Percentiles rank a stretch among this genome's conserved stretches.
phyloP scores from a whole-genome alignment of 1,140 invertebrate genomes.

The Rhopalosiphum maidis region DNA sequence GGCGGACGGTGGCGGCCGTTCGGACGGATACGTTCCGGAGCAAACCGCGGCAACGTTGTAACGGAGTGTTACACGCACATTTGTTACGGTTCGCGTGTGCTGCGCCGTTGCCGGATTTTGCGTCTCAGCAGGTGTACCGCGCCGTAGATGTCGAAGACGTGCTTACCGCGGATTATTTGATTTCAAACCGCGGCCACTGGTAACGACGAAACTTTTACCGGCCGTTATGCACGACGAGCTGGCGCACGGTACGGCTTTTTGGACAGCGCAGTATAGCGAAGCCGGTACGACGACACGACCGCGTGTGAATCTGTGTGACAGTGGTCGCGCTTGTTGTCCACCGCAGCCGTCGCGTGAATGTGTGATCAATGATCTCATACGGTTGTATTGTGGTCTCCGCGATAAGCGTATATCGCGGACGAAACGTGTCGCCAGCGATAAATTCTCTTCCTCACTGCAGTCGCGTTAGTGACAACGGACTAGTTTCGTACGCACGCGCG shows the following conservation, averaged over 20 bases:
- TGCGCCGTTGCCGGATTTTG: constrained; percentile 33
- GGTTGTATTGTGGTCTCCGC: neutral
- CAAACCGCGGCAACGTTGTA: constrained; percentile 34
- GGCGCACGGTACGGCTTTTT: neutral
- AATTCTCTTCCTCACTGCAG: neutral
- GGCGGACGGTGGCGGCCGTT: constrained; percentile 6
- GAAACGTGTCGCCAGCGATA: neutral
- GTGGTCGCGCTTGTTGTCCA: neutral
- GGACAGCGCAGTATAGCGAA: neutral
- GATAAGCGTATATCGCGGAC: neutral
- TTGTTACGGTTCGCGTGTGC: constrained; percentile 7
- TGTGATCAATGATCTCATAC: neutral
- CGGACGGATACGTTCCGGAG: constrained; percentile 12
- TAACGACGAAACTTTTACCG: neutral
- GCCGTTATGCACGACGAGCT: neutral
- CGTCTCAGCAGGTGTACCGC: constrained; percentile 1
- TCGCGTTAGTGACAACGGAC: neutral
- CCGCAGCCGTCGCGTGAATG: neutral
- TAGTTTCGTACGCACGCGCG: neutral
- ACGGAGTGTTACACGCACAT: constrained; percentile 31
- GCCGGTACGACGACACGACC: neutral
- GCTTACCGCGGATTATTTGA: neutral
- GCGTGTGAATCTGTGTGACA: neutral
- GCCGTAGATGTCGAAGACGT: neutral
- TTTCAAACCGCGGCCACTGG: neutral